Conservation (phyloP, 2,888 invertebrate species). For the Amitus sp. region DNA sequence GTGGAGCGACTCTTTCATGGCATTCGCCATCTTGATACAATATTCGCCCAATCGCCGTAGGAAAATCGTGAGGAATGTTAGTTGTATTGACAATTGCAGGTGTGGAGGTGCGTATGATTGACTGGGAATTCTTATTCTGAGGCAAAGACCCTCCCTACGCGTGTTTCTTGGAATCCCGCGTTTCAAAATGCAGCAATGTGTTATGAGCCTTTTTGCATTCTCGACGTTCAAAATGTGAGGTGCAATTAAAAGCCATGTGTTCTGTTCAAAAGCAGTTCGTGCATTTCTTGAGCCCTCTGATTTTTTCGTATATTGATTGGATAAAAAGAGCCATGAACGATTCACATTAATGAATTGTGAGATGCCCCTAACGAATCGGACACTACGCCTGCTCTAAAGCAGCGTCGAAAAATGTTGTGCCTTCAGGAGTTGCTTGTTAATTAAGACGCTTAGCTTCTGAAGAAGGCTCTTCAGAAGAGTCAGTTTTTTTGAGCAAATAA, state of each 20-base stretch:
- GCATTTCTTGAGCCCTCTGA: conserved; percentile 14
- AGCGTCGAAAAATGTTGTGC: conserved; percentile 7
- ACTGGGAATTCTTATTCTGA: no score
- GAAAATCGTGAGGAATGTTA: no score
- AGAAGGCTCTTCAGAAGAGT: conserved; percentile 14
- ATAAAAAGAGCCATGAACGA: no score
- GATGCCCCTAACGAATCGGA: conserved; percentile 10
- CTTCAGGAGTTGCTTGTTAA: neutral
- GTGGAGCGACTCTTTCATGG: no score
- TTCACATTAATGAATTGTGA: conserved; percentile 11
- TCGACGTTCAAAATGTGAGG: neutral
- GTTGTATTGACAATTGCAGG: no score
- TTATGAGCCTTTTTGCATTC: conserved; percentile 10
- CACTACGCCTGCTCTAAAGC: conserved; percentile 7
- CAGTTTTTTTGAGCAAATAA: conserved; percentile 12
- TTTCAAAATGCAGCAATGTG: conserved; percentile 9
- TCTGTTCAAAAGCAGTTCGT: conserved; percentile 18
- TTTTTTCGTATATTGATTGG: no score
- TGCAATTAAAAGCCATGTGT: conserved; percentile 3
- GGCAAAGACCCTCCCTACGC: no score
- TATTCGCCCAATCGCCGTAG: no score
- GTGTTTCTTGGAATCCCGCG: no score
- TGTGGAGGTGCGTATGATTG: no score
- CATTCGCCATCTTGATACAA: no score
- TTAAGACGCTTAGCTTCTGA: neutral